These are phyloP conservation scores for Actenoides hombroni DNA, from an alignment of 2,113 vertebrate genomes.

Conservation along the genomic window DNA sequence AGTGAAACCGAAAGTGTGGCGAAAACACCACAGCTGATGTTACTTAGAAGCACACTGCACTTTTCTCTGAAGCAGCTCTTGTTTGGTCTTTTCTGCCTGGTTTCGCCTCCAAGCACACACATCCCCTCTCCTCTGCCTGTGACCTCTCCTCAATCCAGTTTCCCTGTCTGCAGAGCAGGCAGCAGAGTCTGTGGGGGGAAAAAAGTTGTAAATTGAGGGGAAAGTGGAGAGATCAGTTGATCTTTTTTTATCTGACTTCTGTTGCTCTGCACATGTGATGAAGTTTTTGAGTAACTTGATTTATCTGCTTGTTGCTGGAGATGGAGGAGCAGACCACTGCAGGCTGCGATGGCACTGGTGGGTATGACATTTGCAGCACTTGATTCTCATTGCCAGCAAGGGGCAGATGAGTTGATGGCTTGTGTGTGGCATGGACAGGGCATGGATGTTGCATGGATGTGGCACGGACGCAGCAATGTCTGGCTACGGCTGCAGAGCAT, in stretches of 20 bases:
- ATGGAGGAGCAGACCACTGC: neutral
- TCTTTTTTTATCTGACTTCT: neutral
- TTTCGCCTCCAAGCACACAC: neutral
- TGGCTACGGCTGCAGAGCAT: neutral
- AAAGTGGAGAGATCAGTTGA: neutral
- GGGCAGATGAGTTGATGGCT: too few relatives aligned
- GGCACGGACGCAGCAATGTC: neutral
- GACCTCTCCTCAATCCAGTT: neutral
- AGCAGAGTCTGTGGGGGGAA: rapidly evolving
- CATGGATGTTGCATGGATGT: too few relatives aligned
- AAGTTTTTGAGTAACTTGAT: neutral
- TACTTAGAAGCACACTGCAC: rapidly evolving
- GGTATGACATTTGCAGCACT: rapidly evolving
- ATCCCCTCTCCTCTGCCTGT: neutral
- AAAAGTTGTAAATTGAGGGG: neutral
- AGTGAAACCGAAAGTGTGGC: neutral
- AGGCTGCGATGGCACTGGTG: rapidly evolving
- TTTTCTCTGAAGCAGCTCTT: neutral
- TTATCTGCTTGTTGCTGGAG: neutral
- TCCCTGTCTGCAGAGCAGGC: rapidly evolving
- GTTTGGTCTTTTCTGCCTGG: neutral
- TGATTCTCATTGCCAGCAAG: rapidly evolving
- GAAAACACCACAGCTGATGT: neutral
- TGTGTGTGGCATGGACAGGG: too few relatives aligned
- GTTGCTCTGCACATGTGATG: neutral